Base-by-base conservation (phyloP, 2,113 vertebrate genomes). In the Phodopus roborovskii region DNA sequence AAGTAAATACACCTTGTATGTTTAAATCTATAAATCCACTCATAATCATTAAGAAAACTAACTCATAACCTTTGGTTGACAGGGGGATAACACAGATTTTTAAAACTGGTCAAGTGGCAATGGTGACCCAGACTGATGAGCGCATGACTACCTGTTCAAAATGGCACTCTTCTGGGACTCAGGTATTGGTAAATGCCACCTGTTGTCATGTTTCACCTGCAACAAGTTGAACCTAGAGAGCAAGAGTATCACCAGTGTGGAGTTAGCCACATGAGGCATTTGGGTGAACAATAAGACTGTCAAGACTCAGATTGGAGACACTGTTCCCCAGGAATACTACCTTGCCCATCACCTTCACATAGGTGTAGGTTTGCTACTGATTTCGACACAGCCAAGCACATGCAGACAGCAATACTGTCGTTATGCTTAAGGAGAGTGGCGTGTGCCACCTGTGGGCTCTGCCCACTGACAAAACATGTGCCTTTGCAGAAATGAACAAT, bases 191-290 rank as follows among this genome's bases (percentile, higher is more conserved):
- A 99, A 99, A 98, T 99, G 99, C 98, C 99, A 99, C 96, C 99
- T 99, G 60, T 98, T 99, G 95, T 99, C 99, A 16, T 99, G 99
- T 84, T 99, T 99, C 98, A 99, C 99, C 50, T 99, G 99, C 90
- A 99, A 99, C 97, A 99, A 99, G 98, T 99, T 99, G 98, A 99
- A 99, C 97, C 98, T 99, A 98, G 99, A 99, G 98, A 99, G 99
- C 97, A 99, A 99, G 98, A 99, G 99, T 98, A 99, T 99, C 98
- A 99, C 99, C 2, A 99, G 99, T 0, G 99, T 99, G 98, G 99
- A 99, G 97, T 99, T 99, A 7, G 99, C 99, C 92, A 99, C 99
- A 92, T 99, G 99, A 94, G 99, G 99, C 98, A 99, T 99, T 98
- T 99, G 99, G 97, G 99, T 99, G 97, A 99, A 99, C 2, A 99